Evolutionary conservation across 1,140 invertebrate species (phyloP).

Genomic region (Lordiphosa stackelbergi): DNA sequence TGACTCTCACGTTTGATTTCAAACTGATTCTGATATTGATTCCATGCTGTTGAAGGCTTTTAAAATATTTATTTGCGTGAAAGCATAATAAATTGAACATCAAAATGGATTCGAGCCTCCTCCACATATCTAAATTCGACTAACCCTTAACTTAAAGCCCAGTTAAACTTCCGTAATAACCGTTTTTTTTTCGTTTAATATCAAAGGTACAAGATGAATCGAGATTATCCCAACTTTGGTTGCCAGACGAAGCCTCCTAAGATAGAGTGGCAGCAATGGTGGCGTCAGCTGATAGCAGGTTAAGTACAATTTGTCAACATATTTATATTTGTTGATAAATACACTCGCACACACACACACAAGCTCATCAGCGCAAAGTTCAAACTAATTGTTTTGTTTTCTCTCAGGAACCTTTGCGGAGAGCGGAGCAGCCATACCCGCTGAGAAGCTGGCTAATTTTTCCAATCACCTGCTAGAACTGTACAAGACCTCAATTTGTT

Average conservation of each 20-base stretch:
- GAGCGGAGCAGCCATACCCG: constrained; percentile 69
- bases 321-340: constrained; percentile 30
- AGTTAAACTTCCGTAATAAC: too few species aligned
- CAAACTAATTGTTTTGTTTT: constrained; percentile 8
- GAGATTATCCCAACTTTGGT: constrained; percentile 89
- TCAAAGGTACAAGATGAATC: constrained; percentile 78
- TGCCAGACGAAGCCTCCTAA: constrained; percentile 77
- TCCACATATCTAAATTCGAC: too few species aligned
- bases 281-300: constrained; percentile 79
- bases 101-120: too few species aligned
- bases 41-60: too few species aligned
- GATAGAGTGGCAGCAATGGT: constrained; percentile 89
- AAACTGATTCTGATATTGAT: too few species aligned
- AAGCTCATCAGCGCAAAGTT: constrained; percentile 16
- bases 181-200: neutral
- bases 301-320: constrained; percentile 18
- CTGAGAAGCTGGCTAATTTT: constrained; percentile 79
- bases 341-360: constrained; percentile 6
- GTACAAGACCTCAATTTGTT: constrained; percentile 84
- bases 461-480: constrained; percentile 81
- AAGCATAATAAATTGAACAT: too few species aligned
- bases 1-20: too few species aligned
- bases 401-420: constrained; percentile 59
- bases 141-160: too few species aligned
- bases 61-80: too few species aligned